Conservation (phyloP, 2,797 vertebrate genomes). For the Squalus acanthias region DNA sequence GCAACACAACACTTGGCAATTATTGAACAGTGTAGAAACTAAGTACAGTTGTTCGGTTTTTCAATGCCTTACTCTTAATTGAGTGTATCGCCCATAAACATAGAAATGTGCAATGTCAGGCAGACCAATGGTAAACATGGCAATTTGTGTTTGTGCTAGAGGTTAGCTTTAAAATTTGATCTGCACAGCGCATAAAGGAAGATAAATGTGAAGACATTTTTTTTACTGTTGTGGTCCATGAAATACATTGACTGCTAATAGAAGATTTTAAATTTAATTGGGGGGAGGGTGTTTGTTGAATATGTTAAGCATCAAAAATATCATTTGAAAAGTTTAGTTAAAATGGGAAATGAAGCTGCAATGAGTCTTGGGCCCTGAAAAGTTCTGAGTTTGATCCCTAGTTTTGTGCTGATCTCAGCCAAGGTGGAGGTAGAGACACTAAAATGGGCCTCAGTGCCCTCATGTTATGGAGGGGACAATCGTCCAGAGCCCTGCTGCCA, state of each 20-base stretch:
- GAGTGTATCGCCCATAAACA: background rate
- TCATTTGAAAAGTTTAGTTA: background rate
- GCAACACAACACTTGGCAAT: constrained; percentile 66
- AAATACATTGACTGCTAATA: background rate
- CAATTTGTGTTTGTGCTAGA: background rate
- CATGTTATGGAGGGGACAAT: background rate
- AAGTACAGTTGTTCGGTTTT: background rate
- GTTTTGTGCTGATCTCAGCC: background rate
- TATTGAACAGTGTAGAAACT: constrained; percentile 56
- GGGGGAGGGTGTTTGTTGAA: background rate
- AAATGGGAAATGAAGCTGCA: background rate
- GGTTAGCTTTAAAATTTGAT: background rate
- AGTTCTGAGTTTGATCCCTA: background rate
- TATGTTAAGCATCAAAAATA: background rate
- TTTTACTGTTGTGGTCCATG: background rate
- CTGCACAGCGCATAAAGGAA: background rate
- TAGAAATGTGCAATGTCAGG: background rate
- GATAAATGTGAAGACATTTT: background rate
- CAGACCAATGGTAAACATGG: background rate
- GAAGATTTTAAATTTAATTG: background rate
- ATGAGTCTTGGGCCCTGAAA: background rate
- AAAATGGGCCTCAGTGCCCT: background rate
- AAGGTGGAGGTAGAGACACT: background rate
- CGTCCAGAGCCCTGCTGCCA: background rate
- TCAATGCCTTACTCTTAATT: background rate